Evolutionary conservation across 2,797 vertebrate species (phyloP), one percentile per base, ranked within the genome.

Genomic region (Lutjanus campechanus): DNA sequence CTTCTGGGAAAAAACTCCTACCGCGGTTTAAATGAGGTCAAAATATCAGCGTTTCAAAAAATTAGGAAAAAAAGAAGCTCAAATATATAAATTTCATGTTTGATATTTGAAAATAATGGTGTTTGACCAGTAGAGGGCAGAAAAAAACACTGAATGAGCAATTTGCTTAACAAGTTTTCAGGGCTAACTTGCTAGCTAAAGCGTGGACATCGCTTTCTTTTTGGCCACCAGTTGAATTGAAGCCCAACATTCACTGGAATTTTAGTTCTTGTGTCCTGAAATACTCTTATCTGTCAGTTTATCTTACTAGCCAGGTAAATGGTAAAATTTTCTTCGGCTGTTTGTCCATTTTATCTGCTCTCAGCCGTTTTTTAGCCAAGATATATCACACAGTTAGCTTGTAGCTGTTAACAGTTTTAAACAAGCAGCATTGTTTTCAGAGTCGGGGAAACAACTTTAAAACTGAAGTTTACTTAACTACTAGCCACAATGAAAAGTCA

Each of bases 1-100:
- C 19, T 20, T 43, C 1, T 5, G 36, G 8, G 2, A 11, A 15
- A 15, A 44, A 17, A 5, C 11, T 0, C 29, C 29, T 5, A 36
- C 29, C 29, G 29, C 29, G 29, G 29, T 36, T 36, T 40, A 7
- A 11, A 8, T 13, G 6, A 25, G 4, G n/a, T 20, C 3, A 7
- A 12, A 9, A 0, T 0, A 3, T 19, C 1, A 2, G 3, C 15
- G 41, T 46, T 44, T 16, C 8, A 19, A 36, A 36, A 36, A 36
- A 36, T 36, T 12, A 17, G 29, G 17, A 2, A 49, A 19, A 20
- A 40, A 6, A 40, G 15, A 46, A 54, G 5, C 6, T 3, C 3
- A 0, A 19, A 0, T 36, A 12, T 55, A 9, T 17, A 11, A 25
- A 49, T 25, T 0, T 11, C 6, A 12, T 1, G 0, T 8, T 15